These are phyloP conservation scores for Eueides isabella DNA, from an alignment of 1,140 invertebrate species.

Conservation along the genomic window DNA sequence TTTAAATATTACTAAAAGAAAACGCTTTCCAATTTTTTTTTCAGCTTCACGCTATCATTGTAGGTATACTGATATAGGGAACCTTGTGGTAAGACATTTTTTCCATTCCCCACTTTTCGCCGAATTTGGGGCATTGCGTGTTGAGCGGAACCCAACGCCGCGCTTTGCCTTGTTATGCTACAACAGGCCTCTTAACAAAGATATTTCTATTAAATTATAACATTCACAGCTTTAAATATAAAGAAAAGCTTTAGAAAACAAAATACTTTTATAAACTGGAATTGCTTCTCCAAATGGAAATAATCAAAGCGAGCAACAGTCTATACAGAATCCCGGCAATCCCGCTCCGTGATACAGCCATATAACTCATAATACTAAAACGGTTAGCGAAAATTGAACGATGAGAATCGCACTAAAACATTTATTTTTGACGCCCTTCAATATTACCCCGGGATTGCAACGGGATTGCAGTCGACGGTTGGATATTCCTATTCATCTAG, in stretches of 20 bases:
- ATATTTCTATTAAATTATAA: not conserved
- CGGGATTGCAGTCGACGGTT: constrained; percentile 33
- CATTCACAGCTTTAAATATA: not conserved
- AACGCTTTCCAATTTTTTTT: too few species aligned
- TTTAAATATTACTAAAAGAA: too few species aligned
- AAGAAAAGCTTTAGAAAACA: not conserved
- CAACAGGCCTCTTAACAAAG: too few species aligned
- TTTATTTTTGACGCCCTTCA: constrained; percentile 39
- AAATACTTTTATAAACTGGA: not conserved
- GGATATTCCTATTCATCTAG: constrained; percentile 15
- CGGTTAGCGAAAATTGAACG: constrained; percentile 40
- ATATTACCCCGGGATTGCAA: constrained; percentile 38
- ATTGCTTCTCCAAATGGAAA: not conserved
- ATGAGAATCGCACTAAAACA: constrained; percentile 42
- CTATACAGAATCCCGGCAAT: constrained; percentile 10
- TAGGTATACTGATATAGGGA: too few species aligned
- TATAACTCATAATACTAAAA: constrained; percentile 36
- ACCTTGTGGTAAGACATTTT: too few species aligned
- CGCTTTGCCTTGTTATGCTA: too few species aligned
- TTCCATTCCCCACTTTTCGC: too few species aligned
- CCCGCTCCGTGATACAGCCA: constrained; percentile 19
- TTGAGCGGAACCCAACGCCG: too few species aligned
- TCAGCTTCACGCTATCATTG: too few species aligned
- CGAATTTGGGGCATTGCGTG: too few species aligned
- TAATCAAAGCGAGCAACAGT: constrained; percentile 8